Conservation (phyloP, 2,888 invertebrate species). For the Antheraea yamamai region DNA sequence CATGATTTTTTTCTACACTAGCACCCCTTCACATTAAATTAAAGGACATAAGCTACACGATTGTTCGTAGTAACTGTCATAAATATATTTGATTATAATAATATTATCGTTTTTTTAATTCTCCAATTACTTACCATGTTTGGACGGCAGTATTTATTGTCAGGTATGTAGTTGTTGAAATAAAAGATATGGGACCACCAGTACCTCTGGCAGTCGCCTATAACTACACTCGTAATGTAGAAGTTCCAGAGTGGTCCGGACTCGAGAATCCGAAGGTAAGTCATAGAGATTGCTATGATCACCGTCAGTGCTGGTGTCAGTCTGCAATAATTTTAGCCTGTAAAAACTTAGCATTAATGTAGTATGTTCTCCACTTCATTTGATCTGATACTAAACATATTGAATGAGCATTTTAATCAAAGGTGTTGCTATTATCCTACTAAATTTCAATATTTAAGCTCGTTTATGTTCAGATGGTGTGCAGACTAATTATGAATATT, state of each 20-base stretch:
- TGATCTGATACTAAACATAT: no score
- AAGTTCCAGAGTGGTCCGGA: slow-evolving; percentile 37
- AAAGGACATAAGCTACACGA: no score
- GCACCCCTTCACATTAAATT: no score
- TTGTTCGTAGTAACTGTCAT: no score
- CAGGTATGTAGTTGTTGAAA: slow-evolving; percentile 45
- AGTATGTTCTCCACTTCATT: no score
- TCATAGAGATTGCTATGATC: slow-evolving; percentile 43
- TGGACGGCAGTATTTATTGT: slow-evolving; percentile 36
- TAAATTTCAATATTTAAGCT: no score
- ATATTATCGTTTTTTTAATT: background rate
- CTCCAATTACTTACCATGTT: slow-evolving; percentile 30
- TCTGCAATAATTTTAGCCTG: slow-evolving; percentile 28
- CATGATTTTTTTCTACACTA: no score
- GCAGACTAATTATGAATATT: no score
- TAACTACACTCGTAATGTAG: slow-evolving; percentile 34
- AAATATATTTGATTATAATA: no score
- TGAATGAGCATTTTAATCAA: no score
- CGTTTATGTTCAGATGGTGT: no score
- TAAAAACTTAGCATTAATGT: background rate
- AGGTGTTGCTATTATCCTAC: no score
- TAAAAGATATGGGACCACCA: slow-evolving; percentile 52
- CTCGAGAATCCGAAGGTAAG: slow-evolving; percentile 56
- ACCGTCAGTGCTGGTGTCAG: slow-evolving; percentile 46
- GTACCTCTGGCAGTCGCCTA: slow-evolving; percentile 42